Percentiles rank a stretch among this genome's conserved stretches.
These are phyloP conservation scores for Condylostylus longicornis DNA, from an alignment of 1,140 invertebrate species.

Conservation along the genomic window DNA sequence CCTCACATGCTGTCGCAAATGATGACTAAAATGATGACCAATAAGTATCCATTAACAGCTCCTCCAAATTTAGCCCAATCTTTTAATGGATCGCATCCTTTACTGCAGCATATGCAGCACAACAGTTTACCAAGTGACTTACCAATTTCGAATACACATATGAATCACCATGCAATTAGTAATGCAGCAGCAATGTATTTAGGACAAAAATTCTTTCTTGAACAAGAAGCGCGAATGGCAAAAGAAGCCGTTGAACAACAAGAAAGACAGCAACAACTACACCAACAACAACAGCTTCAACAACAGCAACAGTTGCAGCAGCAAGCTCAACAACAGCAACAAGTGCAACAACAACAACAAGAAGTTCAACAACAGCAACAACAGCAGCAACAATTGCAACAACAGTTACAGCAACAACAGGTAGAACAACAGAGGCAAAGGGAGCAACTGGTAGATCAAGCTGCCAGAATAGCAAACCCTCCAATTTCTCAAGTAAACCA, in stretches of 20 bases:
- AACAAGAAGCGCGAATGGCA: slow-evolving; percentile 55
- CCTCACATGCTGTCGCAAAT: slow-evolving; percentile 49
- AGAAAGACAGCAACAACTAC: slow-evolving; percentile 40
- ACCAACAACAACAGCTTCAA: slow-evolving; percentile 32
- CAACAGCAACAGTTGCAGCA: slow-evolving; percentile 37
- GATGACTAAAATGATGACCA: slow-evolving; percentile 50
- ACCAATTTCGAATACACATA: slow-evolving; percentile 27
- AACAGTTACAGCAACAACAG: slow-evolving; percentile 33
- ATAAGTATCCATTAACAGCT: slow-evolving; percentile 37
- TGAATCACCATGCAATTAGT: slow-evolving; percentile 41
- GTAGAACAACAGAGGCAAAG: slow-evolving; percentile 27
- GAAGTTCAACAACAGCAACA: slow-evolving; percentile 28
- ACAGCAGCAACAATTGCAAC: slow-evolving; percentile 36
- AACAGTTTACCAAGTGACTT: slow-evolving; percentile 30
- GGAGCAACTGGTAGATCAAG: slow-evolving; percentile 40
- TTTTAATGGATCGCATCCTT: slow-evolving; percentile 38
- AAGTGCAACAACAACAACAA: slow-evolving; percentile 37
- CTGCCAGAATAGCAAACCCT: slow-evolving; percentile 35
- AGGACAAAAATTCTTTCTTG: slow-evolving; percentile 56
- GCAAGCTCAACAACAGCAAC: slow-evolving; percentile 36
- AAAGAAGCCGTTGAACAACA: slow-evolving; percentile 45
- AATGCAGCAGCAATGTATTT: slow-evolving; percentile 61
- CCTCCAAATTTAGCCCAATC: slow-evolving; percentile 38
- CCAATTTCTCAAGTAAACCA: slow-evolving; percentile 25
- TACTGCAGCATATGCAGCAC: slow-evolving; percentile 41